These are phyloP conservation scores for Ennomos fuscantarius DNA, from an alignment of 2,888 invertebrate genomes.

Conservation along the genomic window DNA sequence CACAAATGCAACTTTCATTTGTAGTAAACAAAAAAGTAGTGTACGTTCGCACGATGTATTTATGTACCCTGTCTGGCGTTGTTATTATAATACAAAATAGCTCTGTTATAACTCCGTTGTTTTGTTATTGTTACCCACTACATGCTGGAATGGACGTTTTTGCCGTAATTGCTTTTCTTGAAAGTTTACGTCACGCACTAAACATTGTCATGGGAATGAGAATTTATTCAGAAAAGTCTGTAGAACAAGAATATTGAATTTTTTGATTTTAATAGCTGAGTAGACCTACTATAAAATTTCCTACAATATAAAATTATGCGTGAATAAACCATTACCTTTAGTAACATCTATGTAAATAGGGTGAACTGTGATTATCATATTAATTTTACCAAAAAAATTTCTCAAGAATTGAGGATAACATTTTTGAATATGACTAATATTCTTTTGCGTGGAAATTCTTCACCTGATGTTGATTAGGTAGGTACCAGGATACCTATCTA, in stretches of 20 bases:
- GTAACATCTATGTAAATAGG: no score
- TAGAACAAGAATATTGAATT: not conserved
- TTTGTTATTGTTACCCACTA: slow-evolving; percentile 21
- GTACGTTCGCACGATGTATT: slow-evolving; percentile 74
- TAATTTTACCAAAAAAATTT: no score
- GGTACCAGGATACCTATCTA: no score
- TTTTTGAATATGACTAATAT: no score
- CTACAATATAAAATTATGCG: no score
- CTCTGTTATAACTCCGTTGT: slow-evolving; percentile 14
- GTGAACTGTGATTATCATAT: no score
- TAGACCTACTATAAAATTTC: no score
- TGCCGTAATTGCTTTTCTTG: slow-evolving; percentile 64
- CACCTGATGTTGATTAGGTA: no score
- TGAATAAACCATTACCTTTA: no score
- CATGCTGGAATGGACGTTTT: slow-evolving; percentile 49
- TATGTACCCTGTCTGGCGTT: slow-evolving; percentile 49
- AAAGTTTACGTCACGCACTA: slow-evolving; percentile 53
- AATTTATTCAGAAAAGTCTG: slow-evolving; percentile 37
- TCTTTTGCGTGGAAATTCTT: no score
- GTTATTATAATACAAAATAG: slow-evolving; percentile 56
- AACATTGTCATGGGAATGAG: slow-evolving; percentile 46
- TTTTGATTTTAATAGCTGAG: no score
- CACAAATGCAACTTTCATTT: slow-evolving; percentile 83
- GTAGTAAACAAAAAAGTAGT: slow-evolving; percentile 73
- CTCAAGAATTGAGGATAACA: no score